Conservation (phyloP, 2,113 vertebrate genomes). For the Ctenodactylus gundi region DNA sequence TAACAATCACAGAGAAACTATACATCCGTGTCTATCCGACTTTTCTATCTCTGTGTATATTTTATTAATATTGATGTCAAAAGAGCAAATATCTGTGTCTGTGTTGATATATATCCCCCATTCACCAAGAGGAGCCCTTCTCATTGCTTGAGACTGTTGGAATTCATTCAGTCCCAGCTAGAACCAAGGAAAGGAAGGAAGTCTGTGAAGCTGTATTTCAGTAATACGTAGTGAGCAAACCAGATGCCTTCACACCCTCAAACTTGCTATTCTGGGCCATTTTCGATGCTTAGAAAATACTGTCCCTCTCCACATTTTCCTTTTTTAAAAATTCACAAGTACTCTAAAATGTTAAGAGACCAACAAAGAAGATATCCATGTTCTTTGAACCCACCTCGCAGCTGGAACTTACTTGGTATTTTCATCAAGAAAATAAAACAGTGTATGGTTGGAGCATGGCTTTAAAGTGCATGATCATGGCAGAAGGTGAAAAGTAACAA, state of each 20-base stretch:
- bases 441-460: too few species aligned
- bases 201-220: neutral
- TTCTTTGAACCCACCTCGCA: neutral
- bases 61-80: neutral
- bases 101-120: neutral
- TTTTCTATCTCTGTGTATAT: neutral
- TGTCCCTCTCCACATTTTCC: neutral
- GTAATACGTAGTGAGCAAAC: neutral
- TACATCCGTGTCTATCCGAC: neutral
- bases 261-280: neutral
- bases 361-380: neutral
- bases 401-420: neutral
- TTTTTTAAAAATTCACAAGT: slow-evolving; percentile 18
- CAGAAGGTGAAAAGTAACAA: neutral
- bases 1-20: neutral
- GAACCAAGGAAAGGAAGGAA: neutral
- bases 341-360: neutral
- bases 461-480: too few species aligned
- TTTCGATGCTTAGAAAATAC: neutral
- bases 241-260: neutral
- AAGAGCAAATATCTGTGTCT: neutral
- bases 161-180: neutral
- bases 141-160: neutral
- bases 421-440: neutral
- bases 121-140: neutral